phyloP scores from a whole-genome alignment of 2,797 vertebrate species.

The Astyanax mexicanus region DNA sequence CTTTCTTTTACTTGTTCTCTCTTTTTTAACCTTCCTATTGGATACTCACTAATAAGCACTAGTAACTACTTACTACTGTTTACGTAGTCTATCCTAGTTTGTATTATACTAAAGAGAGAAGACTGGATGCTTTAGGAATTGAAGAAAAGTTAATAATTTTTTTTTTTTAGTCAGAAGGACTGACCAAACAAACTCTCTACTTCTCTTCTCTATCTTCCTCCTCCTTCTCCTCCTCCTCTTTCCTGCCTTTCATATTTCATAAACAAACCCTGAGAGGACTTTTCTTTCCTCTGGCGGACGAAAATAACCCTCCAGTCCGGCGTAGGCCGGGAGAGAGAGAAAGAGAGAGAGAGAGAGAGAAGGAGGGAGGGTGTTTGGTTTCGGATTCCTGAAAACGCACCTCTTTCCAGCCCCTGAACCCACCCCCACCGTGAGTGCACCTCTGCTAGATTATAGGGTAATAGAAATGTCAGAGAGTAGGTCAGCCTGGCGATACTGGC shows the following conservation, averaged over 20 bases:
- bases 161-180: too few species aligned
- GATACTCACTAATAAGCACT: too few species aligned
- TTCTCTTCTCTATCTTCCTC: constrained; percentile 2
- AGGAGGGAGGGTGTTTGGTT: constrained; percentile 18
- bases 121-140: not conserved
- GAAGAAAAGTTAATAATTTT: too few species aligned
- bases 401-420: constrained; percentile 2
- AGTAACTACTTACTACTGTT: too few species aligned
- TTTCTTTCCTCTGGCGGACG: not conserved
- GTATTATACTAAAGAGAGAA: too few species aligned
- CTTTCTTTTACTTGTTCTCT: too few species aligned
- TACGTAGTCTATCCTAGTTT: too few species aligned
- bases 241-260: constrained; percentile 27
- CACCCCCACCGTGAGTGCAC: constrained; percentile 6
- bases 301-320: constrained; percentile 2
- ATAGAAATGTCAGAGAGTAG: constrained; percentile 9
- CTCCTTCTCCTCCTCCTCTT: not conserved
- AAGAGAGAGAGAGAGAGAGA: too few species aligned
- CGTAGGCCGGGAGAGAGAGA: constrained; percentile 1
- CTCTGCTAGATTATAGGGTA: not conserved
- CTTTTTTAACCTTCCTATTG: too few species aligned
- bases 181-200: not conserved
- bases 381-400: constrained; percentile 28
- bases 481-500: too few species aligned
- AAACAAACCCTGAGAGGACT: constrained; percentile 8